These are phyloP conservation scores for Drosophila nr. perissopoda DNA, from an alignment of 2,888 invertebrate genomes.

Conservation along the genomic window DNA sequence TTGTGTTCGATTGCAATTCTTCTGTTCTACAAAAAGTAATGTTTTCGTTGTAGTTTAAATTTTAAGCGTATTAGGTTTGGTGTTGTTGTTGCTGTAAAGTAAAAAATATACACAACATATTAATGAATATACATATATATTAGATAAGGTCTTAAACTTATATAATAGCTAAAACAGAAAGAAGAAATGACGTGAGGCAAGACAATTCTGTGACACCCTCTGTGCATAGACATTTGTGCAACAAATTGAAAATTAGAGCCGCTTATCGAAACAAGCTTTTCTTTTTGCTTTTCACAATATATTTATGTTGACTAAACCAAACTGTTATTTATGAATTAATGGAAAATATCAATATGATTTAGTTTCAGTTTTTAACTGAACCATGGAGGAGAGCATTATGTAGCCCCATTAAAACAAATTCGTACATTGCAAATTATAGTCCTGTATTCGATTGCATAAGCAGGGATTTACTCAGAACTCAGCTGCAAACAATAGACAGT, in stretches of 20 bases:
- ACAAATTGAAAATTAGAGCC: neutral
- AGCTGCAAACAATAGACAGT: neutral
- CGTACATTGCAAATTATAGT: neutral
- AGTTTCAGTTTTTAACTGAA: neutral
- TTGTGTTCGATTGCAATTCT: neutral
- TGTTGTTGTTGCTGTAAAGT: slow-evolving; percentile 35
- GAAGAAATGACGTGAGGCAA: neutral
- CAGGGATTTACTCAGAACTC: neutral
- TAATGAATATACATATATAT: slow-evolving; percentile 7
- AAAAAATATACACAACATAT: slow-evolving; percentile 10
- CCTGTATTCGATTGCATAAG: neutral
- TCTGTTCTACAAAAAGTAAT: neutral
- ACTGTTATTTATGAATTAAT: neutral
- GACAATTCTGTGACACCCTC: neutral
- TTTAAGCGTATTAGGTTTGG: slow-evolving; percentile 38
- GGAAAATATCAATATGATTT: neutral
- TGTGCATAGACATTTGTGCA: neutral
- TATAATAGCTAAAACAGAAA: neutral
- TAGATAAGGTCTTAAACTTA: slow-evolving; percentile 5
- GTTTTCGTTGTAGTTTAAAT: slow-evolving; percentile 12
- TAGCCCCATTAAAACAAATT: neutral
- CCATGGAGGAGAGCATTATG: neutral
- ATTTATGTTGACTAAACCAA: neutral
- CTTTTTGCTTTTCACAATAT: neutral
- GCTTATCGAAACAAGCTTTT: neutral